phyloP scores from a whole-genome alignment of 2,113 vertebrate species.

The Syngnathoides biaculeatus region DNA sequence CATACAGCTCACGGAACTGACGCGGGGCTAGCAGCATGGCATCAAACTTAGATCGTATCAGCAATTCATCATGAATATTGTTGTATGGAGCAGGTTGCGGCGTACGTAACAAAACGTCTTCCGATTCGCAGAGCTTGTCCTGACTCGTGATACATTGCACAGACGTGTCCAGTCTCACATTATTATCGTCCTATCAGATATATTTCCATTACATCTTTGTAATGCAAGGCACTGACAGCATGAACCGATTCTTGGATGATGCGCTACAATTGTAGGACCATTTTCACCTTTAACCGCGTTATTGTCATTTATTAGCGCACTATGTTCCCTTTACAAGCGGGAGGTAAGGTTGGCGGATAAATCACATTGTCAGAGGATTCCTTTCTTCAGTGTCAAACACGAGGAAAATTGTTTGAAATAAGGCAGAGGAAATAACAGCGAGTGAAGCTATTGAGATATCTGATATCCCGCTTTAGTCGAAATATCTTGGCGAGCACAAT shows the following conservation, averaged over 20 bases:
- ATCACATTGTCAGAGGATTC: slow-evolving; percentile 29
- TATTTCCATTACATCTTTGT: too few relatives aligned
- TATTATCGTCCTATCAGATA: too few relatives aligned
- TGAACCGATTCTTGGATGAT: not conserved
- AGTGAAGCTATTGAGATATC: slow-evolving; percentile 35
- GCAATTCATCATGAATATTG: too few relatives aligned
- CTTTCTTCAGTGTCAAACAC: slow-evolving; percentile 19
- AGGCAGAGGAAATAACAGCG: not conserved
- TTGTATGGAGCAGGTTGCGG: too few relatives aligned
- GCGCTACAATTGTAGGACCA: slow-evolving; percentile 2
- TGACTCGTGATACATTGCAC: too few relatives aligned
- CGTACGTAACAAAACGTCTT: too few relatives aligned
- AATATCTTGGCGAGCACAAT: slow-evolving; percentile 43
- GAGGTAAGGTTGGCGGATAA: slow-evolving; percentile 47
- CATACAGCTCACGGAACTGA: too few relatives aligned
- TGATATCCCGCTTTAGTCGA: slow-evolving; percentile 38
- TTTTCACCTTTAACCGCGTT: slow-evolving; percentile 63
- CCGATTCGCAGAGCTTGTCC: too few relatives aligned
- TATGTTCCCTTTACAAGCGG: slow-evolving; percentile 37
- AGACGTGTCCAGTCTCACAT: too few relatives aligned
- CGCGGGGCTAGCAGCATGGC: too few relatives aligned
- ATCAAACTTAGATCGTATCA: too few relatives aligned
- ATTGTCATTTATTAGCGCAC: slow-evolving; percentile 55
- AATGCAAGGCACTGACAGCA: too few relatives aligned
- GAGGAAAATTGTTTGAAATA: slow-evolving; percentile 4